Conservation (phyloP, 1,140 invertebrate species). For the Drosophila cardini region DNA sequence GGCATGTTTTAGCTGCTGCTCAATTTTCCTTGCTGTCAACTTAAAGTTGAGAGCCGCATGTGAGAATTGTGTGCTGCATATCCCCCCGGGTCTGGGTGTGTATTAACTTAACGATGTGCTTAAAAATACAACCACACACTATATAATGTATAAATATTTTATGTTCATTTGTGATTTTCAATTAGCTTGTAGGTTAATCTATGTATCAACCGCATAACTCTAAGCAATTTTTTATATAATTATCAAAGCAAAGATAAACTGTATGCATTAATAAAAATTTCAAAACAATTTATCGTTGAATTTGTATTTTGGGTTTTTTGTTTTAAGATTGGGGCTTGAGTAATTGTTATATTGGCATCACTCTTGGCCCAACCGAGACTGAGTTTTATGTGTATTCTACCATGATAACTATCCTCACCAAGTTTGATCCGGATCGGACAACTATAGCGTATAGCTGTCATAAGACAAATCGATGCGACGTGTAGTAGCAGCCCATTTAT, state of each 20-base stretch:
- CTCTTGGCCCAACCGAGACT: too few species aligned
- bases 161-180: slow-evolving; percentile 83
- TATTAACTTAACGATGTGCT: slow-evolving; percentile 76
- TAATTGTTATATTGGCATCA: too few species aligned
- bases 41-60: slow-evolving; percentile 76
- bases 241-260: slow-evolving; percentile 76
- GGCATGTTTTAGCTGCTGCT: slow-evolving; percentile 14
- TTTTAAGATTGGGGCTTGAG: too few species aligned
- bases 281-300: slow-evolving; percentile 38
- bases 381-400: too few species aligned
- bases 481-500: too few species aligned
- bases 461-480: too few species aligned
- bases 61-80: slow-evolving; percentile 62
- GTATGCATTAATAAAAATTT: slow-evolving; percentile 72
- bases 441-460: too few species aligned
- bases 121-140: slow-evolving; percentile 70
- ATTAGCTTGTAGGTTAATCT: slow-evolving; percentile 77
- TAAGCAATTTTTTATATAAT: slow-evolving; percentile 77
- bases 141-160: slow-evolving; percentile 82
- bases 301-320: slow-evolving; percentile 1
- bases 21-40: slow-evolving; percentile 82
- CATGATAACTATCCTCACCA: too few species aligned
- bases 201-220: slow-evolving; percentile 69
- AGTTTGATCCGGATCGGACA: too few species aligned
- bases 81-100: slow-evolving; percentile 52